Evolutionary conservation across 1,140 invertebrate genomes (phyloP), one percentile per base, ranked within the genome.

Genomic region (Acromyrmex heyeri): DNA sequence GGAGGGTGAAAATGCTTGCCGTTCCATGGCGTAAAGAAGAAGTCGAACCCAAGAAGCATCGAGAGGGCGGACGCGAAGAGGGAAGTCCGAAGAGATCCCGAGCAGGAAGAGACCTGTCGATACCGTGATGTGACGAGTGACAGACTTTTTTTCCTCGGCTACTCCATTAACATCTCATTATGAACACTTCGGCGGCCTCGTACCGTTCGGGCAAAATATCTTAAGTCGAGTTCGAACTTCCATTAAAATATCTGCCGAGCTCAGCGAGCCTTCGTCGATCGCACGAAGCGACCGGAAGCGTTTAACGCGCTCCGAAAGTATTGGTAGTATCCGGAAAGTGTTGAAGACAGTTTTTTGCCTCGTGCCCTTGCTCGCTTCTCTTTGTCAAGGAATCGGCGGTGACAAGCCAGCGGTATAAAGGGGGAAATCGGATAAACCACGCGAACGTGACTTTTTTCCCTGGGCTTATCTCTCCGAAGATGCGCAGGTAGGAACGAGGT

Each of bases 101-200:
- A 53, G 57, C 67, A 57, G 50, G 24, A 27, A 85, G 61, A 65
- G 61, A 89, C 55, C 93, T 94, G 93, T 94, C 93, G 93, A 94
- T 94, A 94, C 83, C 93, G 89, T 92, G 93, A 94, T 89, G 92
- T 92, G 92, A 92, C 90, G 90, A 83, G 79, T 83, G 87, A 87
- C 88, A 90, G 89, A 89, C 92, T 92, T 93, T 94, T 92, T 93
- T 92, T 73, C 65, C 81, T 70, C 86, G 70, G 91, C 89, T 90
- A 94, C 91, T 94, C 93, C 93, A 94, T 94, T 94, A 94, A 94
- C 93, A 94, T 94, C 93, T 94, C 93, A 94, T 94, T 94, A 94
- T 94, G 91, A 94, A 94, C 93, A 93, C 91, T 93, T 91, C 72
- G 53, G 70, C 69, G 82, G 53, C 59, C 76, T 88, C 87, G 87